Conservation (phyloP, 2,888 invertebrate species). For the Nemotelus nigrinus region DNA sequence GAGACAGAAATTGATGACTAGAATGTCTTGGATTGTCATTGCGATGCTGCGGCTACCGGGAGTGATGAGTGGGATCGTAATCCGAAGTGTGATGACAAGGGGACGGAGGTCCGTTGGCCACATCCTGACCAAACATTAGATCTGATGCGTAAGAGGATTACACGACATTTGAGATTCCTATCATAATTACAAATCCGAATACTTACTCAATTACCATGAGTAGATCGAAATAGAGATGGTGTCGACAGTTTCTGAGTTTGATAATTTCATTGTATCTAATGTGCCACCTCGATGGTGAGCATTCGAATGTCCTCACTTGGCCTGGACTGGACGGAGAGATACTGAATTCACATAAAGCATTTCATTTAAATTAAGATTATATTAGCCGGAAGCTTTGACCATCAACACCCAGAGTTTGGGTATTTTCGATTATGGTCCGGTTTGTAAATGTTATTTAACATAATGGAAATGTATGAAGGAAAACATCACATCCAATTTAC, state of each 20-base stretch:
- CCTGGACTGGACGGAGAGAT: not conserved
- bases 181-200: slow-evolving; percentile 38
- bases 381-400: slow-evolving; percentile 23
- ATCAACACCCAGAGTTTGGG: slow-evolving; percentile 25
- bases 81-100: slow-evolving; percentile 9
- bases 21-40: slow-evolving; percentile 42
- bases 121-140: slow-evolving; percentile 43
- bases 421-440: slow-evolving; percentile 34
- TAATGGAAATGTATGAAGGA: slow-evolving; percentile 34
- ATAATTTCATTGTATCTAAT: slow-evolving; percentile 6
- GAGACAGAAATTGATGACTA: slow-evolving; percentile 32
- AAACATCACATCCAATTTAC: slow-evolving; percentile 39
- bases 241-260: slow-evolving; percentile 39
- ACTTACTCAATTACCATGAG: slow-evolving; percentile 32
- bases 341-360: not conserved
- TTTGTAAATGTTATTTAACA: slow-evolving; percentile 36
- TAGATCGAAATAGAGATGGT: slow-evolving; percentile 34
- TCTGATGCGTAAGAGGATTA: slow-evolving; percentile 40
- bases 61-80: slow-evolving; percentile 36
- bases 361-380: slow-evolving; percentile 36
- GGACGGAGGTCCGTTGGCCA: slow-evolving; percentile 1
- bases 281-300: not conserved
- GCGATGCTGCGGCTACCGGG: slow-evolving; percentile 32
- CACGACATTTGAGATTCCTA: slow-evolving; percentile 38
- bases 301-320: not conserved